Conservation (phyloP, 2,797 vertebrate species). For the Nasua narica region DNA sequence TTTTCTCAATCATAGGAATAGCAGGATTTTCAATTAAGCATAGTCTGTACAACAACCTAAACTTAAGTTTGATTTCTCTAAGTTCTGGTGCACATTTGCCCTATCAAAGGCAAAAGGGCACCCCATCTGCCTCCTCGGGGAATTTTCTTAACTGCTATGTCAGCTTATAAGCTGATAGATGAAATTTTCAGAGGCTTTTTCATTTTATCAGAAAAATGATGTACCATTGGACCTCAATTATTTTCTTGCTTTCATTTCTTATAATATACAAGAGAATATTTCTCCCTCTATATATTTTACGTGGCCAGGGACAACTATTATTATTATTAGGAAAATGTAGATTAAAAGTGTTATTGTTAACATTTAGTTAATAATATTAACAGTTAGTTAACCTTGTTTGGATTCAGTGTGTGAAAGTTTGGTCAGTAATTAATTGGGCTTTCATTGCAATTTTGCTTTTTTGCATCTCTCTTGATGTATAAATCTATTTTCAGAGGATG, state of each 20-base stretch:
- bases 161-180: background rate
- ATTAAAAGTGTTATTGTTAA: constrained; percentile 1
- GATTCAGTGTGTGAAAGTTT: background rate
- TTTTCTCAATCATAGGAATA: background rate
- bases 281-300: background rate
- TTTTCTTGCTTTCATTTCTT: background rate
- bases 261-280: background rate
- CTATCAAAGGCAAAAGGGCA: background rate
- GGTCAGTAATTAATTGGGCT: background rate
- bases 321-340: background rate
- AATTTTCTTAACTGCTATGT: constrained; percentile 1
- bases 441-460: background rate
- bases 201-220: background rate
- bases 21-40: background rate
- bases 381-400: background rate
- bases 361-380: background rate
- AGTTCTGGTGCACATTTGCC: background rate
- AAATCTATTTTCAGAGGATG: background rate
- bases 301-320: background rate
- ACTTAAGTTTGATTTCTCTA: background rate
- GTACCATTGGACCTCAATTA: background rate
- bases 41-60: background rate
- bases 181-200: background rate
- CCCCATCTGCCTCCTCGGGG: background rate
- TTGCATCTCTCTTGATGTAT: background rate